A percentile compares a stretch with the other conserved stretches of the same genome.
Evolutionary conservation across 1,140 invertebrate genomes (phyloP).

Genomic region (Philopotamus ludificatus): DNA sequence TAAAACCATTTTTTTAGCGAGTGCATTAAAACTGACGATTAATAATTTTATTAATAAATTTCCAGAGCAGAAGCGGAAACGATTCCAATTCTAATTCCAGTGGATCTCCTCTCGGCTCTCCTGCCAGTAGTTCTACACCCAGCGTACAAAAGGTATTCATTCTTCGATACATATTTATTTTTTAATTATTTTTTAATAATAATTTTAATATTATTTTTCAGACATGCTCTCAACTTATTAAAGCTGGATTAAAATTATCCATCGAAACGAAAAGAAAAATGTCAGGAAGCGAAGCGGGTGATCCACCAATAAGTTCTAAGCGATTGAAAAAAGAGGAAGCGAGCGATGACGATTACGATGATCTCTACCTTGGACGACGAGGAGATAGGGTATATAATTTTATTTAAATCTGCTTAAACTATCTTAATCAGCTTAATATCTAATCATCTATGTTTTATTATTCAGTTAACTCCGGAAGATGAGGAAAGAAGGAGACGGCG

Average conservation of each 20-base stretch:
- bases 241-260: constrained; percentile 84
- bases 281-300: constrained; percentile 61
- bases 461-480: constrained; percentile 86
- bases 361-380: constrained; percentile 54
- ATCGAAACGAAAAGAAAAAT: constrained; percentile 83
- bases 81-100: constrained; percentile 56
- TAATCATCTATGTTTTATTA: too few relatives aligned
- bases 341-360: constrained; percentile 66
- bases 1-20: too few relatives aligned
- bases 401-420: background rate
- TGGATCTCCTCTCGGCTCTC: constrained; percentile 53
- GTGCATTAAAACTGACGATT: too few relatives aligned
- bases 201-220: constrained; percentile 45
- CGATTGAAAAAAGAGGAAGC: constrained; percentile 64
- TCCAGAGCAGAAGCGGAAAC: constrained; percentile 51
- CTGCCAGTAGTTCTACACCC: constrained; percentile 51
- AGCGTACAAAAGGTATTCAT: constrained; percentile 56
- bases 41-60: constrained; percentile 33
- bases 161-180: background rate
- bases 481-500: constrained; percentile 79
- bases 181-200: background rate
- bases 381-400: constrained; percentile 52
- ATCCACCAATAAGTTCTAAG: constrained; percentile 54
- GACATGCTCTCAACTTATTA: constrained; percentile 87
- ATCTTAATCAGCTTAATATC: too few relatives aligned